Base-by-base conservation (phyloP, 2,797 vertebrate genomes). In the Alfaro cultratus region DNA sequence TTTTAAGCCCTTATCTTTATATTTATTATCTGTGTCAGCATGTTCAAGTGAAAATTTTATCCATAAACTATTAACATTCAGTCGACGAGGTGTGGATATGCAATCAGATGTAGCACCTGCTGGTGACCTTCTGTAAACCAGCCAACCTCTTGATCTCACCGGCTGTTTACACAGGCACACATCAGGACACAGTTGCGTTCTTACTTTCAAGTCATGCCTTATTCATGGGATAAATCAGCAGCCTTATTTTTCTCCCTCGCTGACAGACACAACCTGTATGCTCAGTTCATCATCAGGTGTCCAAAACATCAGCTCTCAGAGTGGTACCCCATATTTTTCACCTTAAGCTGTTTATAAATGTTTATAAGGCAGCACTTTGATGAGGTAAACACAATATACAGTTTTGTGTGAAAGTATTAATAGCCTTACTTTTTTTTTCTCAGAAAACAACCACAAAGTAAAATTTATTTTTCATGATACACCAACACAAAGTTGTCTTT, bases 51-150 rank as follows among this genome's bases (percentile, higher is more conserved):
- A 26, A 51, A 75, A 45, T 49, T 76, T 71, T 49, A 47, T 31
- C 73, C 29, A 1, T 71, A 12, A 46, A 23, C 60, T 62, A 26
- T 55, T 26, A 29, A 80, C 76, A 60, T 49, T 80, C 36, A 31
- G 67, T 41, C 34, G 47, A 55, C n/a, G 21, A 4, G 55, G 36
- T 77, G 76, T 70, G 77, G 76, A 60, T 73, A 46, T 78, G 76
- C 79, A 67, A 74, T 84, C 73, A 67, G 83, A 84, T 81, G 41
- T 46, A 82, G 79, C 81, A 85, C 86, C 91, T 83, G 84, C 83
- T 80, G 85, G 78, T 87, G 90, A 89, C 92, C 90, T 92, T 74
- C 79, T 91, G 87, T 90, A 88, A 92, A 90, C 85, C 85, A 85
- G 77, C 76, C 84, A 49, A 81, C 89, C 87, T 81, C 74, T 82